Conservation (phyloP, 1,140 invertebrate species). For the Chironomus striatipennis region DNA sequence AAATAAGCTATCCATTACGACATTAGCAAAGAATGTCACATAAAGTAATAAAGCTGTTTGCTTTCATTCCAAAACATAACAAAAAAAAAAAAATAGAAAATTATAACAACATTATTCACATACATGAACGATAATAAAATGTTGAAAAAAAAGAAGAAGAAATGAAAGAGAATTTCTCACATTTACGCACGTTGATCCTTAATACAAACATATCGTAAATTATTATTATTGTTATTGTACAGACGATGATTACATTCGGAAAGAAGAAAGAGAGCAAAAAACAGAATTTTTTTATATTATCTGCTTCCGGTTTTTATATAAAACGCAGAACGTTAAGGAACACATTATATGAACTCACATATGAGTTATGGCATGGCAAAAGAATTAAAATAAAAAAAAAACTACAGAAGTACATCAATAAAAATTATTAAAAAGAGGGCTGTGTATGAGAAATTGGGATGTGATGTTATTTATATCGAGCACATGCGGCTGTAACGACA, state of each 20-base stretch:
- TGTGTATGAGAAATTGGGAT: neutral
- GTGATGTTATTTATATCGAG: neutral
- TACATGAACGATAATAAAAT: too few species aligned
- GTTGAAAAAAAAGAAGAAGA: too few species aligned
- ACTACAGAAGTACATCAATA: neutral
- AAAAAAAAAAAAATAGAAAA: too few species aligned
- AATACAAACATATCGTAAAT: conserved; percentile 14
- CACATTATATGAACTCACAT: too few species aligned
- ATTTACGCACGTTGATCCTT: neutral
- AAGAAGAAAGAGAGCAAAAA: neutral
- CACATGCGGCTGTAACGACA: neutral
- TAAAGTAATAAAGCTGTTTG: too few species aligned
- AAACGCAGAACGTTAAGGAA: too few species aligned
- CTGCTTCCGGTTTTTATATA: neutral
- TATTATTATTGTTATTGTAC: neutral
- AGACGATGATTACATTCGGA: neutral
- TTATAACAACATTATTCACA: too few species aligned
- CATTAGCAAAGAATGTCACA: too few species aligned
- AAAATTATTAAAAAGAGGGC: neutral
- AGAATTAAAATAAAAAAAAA: neutral
- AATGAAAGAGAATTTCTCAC: neutral
- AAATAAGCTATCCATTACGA: too few species aligned
- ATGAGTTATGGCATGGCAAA: too few species aligned
- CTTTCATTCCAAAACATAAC: too few species aligned
- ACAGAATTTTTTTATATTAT: neutral